Conservation (phyloP, 2,797 vertebrate genomes). For the Characodon lateralis region DNA sequence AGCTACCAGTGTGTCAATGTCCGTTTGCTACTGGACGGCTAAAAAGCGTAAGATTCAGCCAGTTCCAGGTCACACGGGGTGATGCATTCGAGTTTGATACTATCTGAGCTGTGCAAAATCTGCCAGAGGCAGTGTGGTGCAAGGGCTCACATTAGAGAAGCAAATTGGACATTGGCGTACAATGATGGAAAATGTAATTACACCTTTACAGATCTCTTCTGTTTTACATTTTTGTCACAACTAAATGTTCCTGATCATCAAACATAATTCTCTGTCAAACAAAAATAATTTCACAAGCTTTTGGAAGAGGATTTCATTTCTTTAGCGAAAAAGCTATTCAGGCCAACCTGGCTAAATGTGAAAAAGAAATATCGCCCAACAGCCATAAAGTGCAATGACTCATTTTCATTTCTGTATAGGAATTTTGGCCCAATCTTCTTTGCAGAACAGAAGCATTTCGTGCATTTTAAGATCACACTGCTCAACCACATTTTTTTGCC, state of each 20-base stretch:
- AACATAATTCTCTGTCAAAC: neutral
- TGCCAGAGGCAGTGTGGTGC: slow-evolving; percentile 51
- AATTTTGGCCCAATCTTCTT: neutral
- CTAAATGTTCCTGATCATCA: neutral
- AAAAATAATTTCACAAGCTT: neutral
- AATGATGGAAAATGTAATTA: neutral
- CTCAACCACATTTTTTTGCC: neutral
- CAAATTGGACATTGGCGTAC: slow-evolving; percentile 56
- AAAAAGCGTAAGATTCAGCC: slow-evolving; percentile 53
- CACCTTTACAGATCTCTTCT: neutral
- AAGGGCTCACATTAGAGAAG: slow-evolving; percentile 41
- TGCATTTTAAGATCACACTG: neutral
- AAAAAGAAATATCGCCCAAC: neutral
- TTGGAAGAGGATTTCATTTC: neutral
- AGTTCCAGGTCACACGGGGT: slow-evolving; percentile 57
- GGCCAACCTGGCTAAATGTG: neutral
- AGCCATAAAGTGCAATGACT: neutral
- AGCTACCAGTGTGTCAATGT: slow-evolving; percentile 69
- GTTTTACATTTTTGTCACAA: neutral
- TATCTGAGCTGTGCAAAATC: slow-evolving; percentile 31
- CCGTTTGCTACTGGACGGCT: slow-evolving; percentile 49
- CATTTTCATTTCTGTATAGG: neutral
- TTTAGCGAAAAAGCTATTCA: neutral
- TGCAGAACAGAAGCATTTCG: neutral
- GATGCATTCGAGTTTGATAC: slow-evolving; percentile 48